Conservation (phyloP, 2,888 invertebrate genomes). For the Acanthosepion lycidas region DNA sequence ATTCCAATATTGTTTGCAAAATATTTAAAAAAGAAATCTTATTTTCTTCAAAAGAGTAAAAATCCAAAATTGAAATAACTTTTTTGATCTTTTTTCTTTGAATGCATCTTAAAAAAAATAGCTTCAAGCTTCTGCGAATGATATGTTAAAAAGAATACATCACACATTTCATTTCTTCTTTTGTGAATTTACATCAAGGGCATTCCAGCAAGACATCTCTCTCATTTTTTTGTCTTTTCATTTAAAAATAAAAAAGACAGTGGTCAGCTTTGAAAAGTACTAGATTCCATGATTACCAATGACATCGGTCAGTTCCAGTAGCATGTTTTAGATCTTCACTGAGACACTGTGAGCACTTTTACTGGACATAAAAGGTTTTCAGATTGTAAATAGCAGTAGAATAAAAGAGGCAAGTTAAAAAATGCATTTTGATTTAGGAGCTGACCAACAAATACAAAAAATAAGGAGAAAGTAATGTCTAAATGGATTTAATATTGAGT, state of each 20-base stretch:
- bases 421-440: too few species aligned
- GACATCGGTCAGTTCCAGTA: neutral
- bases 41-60: neutral
- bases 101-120: neutral
- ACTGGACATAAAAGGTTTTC: too few species aligned
- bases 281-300: neutral
- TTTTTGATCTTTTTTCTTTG: too few species aligned
- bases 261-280: neutral
- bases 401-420: too few species aligned
- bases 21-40: neutral
- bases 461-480: too few species aligned
- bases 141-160: constrained; percentile 20
- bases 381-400: too few species aligned
- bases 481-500: neutral
- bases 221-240: neutral
- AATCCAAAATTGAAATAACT: neutral
- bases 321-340: too few species aligned
- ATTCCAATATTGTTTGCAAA: neutral
- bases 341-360: too few species aligned
- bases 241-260: neutral
- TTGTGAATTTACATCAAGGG: constrained; percentile 33
- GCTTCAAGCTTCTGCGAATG: constrained; percentile 8
- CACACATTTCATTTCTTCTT: constrained; percentile 9
- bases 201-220: neutral
- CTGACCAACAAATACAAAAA: too few species aligned